Conservation (phyloP, 2,888 invertebrate genomes). For the Acrobasis repandana region DNA sequence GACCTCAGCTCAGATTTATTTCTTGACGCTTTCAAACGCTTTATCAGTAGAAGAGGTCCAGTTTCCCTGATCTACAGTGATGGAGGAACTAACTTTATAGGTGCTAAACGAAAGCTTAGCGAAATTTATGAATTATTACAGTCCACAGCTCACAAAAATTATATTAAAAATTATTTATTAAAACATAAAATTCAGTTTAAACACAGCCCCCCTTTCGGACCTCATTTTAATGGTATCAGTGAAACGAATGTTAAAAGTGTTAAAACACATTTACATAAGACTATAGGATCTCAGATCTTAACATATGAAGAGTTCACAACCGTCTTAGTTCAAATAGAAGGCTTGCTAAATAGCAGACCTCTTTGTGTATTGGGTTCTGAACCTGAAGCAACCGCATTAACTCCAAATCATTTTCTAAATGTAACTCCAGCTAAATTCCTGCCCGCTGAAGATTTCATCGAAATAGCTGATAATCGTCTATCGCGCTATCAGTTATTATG, state of each 20-base stretch:
- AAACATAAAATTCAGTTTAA: neutral
- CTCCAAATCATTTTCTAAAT: neutral
- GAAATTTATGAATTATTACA: neutral
- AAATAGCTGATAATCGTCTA: neutral
- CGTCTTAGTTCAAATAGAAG: neutral
- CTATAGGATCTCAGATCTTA: neutral
- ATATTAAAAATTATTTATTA: neutral
- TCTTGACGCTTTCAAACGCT: neutral
- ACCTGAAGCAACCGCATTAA: neutral
- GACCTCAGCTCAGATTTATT: neutral
- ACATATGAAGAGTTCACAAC: neutral
- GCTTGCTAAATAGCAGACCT: neutral
- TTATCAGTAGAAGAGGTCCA: neutral
- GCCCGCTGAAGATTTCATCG: neutral
- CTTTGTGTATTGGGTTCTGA: neutral
- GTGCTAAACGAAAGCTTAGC: neutral
- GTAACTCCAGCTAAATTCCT: neutral
- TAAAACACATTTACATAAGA: neutral
- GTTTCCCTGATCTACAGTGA: neutral
- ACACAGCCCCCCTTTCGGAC: neutral
- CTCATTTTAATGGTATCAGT: neutral
- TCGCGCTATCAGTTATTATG: neutral
- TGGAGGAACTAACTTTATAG: neutral
- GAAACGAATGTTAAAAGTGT: neutral
- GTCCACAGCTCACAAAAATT: neutral